phyloP scores from a whole-genome alignment of 2,113 vertebrate genomes.

The Phalacrocorax aristotelis region DNA sequence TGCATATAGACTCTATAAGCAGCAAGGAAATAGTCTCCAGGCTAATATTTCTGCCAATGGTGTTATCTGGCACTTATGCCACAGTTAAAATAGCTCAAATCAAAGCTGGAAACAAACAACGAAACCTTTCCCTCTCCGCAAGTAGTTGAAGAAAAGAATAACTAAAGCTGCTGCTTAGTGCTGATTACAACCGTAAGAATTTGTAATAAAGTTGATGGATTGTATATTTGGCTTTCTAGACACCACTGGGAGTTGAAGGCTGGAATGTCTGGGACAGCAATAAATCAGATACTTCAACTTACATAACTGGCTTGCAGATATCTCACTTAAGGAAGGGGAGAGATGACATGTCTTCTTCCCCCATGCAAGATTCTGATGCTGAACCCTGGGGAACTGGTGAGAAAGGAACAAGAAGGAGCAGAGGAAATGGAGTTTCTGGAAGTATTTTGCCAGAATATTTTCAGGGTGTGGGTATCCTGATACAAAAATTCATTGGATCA shows the following conservation, averaged over 20 bases:
- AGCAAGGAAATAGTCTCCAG: not conserved
- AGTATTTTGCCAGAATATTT: not conserved
- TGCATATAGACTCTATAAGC: not conserved
- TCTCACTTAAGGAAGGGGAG: not conserved
- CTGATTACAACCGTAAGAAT: not conserved
- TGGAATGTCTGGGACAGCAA: not conserved
- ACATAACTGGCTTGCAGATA: not conserved
- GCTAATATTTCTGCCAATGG: not conserved
- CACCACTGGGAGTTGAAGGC: not conserved
- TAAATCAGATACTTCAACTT: not conserved
- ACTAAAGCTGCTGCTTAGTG: not conserved
- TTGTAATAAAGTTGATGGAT: not conserved
- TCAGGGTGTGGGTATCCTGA: not conserved
- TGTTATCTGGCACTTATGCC: not conserved
- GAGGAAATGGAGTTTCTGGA: not conserved
- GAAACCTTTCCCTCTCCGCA: rapidly evolving
- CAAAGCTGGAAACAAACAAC: not conserved
- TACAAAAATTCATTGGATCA: not conserved
- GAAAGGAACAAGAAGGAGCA: not conserved
- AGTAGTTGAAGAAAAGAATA: not conserved
- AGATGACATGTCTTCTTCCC: not conserved
- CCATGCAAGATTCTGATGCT: not conserved
- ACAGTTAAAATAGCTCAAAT: not conserved
- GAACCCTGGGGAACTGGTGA: not conserved
- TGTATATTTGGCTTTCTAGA: not conserved